Evolutionary conservation across 1,140 invertebrate species (phyloP), one percentile per base, ranked within the genome.

Genomic region (Pseudomyrmex gracilis): DNA sequence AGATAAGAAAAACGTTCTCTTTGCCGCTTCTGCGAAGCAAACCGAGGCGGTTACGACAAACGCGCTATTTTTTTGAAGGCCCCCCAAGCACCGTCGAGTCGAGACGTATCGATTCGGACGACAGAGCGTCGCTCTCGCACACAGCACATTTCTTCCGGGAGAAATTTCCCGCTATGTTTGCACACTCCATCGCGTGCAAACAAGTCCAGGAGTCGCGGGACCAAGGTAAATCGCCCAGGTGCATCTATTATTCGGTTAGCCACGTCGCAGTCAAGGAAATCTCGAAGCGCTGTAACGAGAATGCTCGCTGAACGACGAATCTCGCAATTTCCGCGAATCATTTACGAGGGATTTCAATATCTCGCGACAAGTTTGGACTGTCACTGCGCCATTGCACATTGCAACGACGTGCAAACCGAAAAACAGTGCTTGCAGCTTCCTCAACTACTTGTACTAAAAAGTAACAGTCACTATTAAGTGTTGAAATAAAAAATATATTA

Each of bases 41-140:
- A 66, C 66, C 61, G 24, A 66, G 24, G 20, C 17, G n/a, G n/a
- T 7, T 20, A 74, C 73, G 10, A 17, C 24, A 76, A 76, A 66
- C 60, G 60, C 12, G 63, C 7, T 3, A 22, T 8, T 20, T 51
- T 74, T 73, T 63, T n/a, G 60, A 22, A 63, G 43, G 5, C 34
- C 34, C 45, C 3, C n/a, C 57, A 43, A 73, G 70, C 53, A 10
- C n/a, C n/a, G n/a, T n/a, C 43, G 22, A 64, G 22, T 76, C 61
- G 73, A 66, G 73, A 73, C 71, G 24, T 77, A 77, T 77, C 73
- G 73, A 77, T 77, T 77, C 60, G 61, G 24, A 43, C 24, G 60
- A 60, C 71, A 73, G 43, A 66, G 12, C n/a, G 20, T n/a, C 22
- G 20, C 67, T 57, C 34, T 60, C 55, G 22, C 57, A 12, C 73